Evolutionary conservation across 2,888 invertebrate species (phyloP).

Genomic region (Yponomeuta cagnagella): DNA sequence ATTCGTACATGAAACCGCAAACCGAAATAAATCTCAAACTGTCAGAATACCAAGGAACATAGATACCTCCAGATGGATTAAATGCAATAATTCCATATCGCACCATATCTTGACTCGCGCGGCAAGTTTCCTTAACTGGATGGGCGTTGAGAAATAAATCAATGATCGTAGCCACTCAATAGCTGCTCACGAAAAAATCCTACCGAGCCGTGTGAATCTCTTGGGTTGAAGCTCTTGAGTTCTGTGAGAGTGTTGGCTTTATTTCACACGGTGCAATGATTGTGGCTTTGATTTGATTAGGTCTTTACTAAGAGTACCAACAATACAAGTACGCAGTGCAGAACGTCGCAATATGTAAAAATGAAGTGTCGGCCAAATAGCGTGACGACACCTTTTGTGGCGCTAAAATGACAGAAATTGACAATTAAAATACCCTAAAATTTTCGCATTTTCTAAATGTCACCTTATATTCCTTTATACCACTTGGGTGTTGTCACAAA

Average conservation of each 20-base stretch:
- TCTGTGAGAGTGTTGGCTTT: constrained; percentile 57
- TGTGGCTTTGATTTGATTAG: background rate
- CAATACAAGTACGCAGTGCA: too few species aligned
- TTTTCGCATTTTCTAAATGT: too few species aligned
- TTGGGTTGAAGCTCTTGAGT: constrained; percentile 36
- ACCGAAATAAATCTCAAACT: background rate
- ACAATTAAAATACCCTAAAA: too few species aligned
- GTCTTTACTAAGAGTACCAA: background rate
- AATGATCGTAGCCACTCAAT: constrained; percentile 40
- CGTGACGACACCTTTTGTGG: too few species aligned
- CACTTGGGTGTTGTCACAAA: too few species aligned
- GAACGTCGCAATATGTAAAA: too few species aligned
- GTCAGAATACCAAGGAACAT: background rate
- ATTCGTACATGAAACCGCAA: too few species aligned
- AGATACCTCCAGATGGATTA: background rate
- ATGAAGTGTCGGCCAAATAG: too few species aligned
- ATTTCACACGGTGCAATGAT: background rate
- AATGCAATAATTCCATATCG: constrained; percentile 56
- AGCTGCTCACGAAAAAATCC: constrained; percentile 53
- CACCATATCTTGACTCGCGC: constrained; percentile 56
- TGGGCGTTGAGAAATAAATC: constrained; percentile 69
- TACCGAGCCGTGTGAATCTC: constrained; percentile 64
- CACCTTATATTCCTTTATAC: too few species aligned
- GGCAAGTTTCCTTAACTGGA: constrained; percentile 69
- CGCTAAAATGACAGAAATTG: too few species aligned